These are phyloP conservation scores for Aphaenogaster floridana DNA, from an alignment of 1,140 invertebrate genomes.

Conservation along the genomic window DNA sequence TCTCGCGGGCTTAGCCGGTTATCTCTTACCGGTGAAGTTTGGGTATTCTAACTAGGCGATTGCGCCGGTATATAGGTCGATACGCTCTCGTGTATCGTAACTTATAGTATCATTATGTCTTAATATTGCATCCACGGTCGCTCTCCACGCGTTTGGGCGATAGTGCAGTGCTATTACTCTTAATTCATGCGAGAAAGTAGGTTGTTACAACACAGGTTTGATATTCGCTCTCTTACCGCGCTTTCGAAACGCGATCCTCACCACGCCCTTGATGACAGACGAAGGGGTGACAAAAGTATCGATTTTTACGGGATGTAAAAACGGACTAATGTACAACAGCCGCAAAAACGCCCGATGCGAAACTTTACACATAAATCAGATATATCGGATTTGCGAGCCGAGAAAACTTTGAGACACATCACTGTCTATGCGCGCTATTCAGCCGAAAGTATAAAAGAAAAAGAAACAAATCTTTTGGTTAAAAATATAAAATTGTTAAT, in stretches of 20 bases:
- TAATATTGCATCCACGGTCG: conserved; percentile 7
- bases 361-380: conserved; percentile 32
- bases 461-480: background rate
- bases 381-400: background rate
- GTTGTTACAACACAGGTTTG: conserved; percentile 37
- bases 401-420: background rate
- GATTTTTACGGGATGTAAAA: conserved; percentile 50
- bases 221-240: conserved; percentile 1
- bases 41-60: conserved; percentile 35
- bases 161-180: conserved; percentile 45
- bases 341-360: conserved; percentile 5
- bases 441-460: background rate
- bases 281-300: conserved; percentile 20
- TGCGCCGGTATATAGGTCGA: conserved; percentile 29
- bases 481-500: background rate
- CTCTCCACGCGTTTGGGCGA: background rate
- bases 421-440: background rate
- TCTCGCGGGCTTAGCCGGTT: conserved; percentile 9
- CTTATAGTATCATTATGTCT: conserved; percentile 45
- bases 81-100: conserved; percentile 20
- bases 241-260: conserved; percentile 35
- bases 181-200: conserved; percentile 53
- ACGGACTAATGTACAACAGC: conserved; percentile 1
- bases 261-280: conserved; percentile 30
- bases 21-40: conserved; percentile 27